Evolutionary conservation across 2,797 vertebrate genomes (phyloP), one percentile per base, ranked within the genome.

Genomic region (Phrynocephalus guinanensis): DNA sequence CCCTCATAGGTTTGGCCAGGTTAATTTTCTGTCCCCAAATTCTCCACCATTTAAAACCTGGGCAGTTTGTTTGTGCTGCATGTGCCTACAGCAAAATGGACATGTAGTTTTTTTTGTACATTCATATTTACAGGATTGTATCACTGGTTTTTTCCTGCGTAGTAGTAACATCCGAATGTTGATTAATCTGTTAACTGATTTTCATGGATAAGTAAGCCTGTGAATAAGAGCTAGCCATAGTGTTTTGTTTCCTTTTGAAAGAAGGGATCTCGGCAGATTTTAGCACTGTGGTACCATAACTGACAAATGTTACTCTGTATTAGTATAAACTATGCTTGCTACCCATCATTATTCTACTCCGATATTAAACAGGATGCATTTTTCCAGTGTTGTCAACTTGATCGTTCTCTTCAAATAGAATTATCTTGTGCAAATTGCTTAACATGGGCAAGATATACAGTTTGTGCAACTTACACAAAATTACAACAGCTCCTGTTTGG

Each of bases 181-280:
- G 30, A 30, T 44, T 86, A 60, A 78, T 22, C 20, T 80, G 52
- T 86, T 92, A 93, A 73, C 8, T 76, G 8, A 2, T 77, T 70
- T 90, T 75, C 72, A 67, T 63, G 22, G 4, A 24, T 72, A 76
- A 5, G 26, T 82, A 87, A 56, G 10, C 11, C 38, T 83, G 13
- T 0, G 0, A 52, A 75, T 38, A 20, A 52, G 76, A 28, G 22
- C 3, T 38, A 73, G 70, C 26, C 70, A 73, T 7, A 48, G 33
- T 3, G 26, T 86, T 73, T 13, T 50, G 5, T 72, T 72, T 13
- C 26, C 4, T 72, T 72, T 33, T 66, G 20, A 80, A 63, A 66
- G 60, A 81, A 66, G 33, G 60, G 9, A 7, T 24, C n/a, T 68
- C 16, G 52, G 22, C 24, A 70, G 20, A 50, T 67, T 26, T 82